phyloP scores from a whole-genome alignment of 2,888 invertebrate genomes.

The Yponomeuta evonymella region DNA sequence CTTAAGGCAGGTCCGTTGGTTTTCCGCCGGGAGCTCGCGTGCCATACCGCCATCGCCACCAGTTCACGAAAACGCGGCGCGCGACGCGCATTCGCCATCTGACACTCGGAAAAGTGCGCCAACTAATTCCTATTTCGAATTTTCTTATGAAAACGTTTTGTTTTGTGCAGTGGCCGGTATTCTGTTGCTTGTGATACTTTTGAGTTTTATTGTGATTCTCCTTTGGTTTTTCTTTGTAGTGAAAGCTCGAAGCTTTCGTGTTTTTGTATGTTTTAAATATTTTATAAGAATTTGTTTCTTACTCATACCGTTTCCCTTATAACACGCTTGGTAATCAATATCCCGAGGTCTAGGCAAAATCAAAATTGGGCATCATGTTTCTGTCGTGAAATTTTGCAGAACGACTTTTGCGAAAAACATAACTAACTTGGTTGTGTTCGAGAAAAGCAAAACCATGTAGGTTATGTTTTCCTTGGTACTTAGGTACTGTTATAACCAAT shows the following conservation, averaged over 20 bases:
- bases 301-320: too few relatives aligned
- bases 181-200: conserved; percentile 11
- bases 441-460: too few relatives aligned
- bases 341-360: too few relatives aligned
- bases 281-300: neutral
- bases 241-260: neutral
- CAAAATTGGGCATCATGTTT: too few relatives aligned
- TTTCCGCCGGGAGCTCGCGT: conserved; percentile 53
- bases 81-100: conserved; percentile 30
- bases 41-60: conserved; percentile 46
- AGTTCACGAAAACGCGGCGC: conserved; percentile 57
- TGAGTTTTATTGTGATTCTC: neutral
- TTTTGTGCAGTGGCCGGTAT: conserved; percentile 21
- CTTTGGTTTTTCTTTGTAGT: neutral
- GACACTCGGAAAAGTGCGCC: conserved; percentile 18
- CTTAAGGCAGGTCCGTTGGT: conserved; percentile 32
- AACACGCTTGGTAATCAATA: too few relatives aligned
- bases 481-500: too few relatives aligned
- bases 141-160: conserved; percentile 5
- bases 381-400: too few relatives aligned
- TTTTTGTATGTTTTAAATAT: neutral
- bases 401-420: too few relatives aligned
- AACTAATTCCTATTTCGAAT: conserved; percentile 22
- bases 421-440: too few relatives aligned
- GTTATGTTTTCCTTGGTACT: too few relatives aligned